These are phyloP conservation scores for Percina caprodes DNA, from an alignment of 2,113 vertebrate genomes.

Conservation along the genomic window DNA sequence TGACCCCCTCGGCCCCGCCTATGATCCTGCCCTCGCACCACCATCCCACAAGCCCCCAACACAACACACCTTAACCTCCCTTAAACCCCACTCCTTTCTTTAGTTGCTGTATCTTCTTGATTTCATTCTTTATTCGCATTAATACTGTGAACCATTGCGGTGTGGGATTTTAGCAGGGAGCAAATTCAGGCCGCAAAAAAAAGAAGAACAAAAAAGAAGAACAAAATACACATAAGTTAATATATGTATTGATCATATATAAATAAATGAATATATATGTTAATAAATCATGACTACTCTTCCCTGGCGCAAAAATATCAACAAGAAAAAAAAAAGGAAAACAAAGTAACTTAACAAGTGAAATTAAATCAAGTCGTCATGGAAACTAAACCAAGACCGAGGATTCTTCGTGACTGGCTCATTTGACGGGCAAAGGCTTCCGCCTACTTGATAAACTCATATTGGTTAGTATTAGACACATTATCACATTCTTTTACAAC, in stretches of 20 bases:
- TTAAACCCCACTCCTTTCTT: slow-evolving; percentile 69
- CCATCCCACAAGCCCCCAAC: slow-evolving; percentile 55
- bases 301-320: slow-evolving; percentile 73
- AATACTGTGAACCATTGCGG: slow-evolving; percentile 84
- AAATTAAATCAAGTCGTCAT: slow-evolving; percentile 75
- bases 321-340: slow-evolving; percentile 29
- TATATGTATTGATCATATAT: slow-evolving; percentile 85
- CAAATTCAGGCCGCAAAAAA: slow-evolving; percentile 73
- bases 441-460: slow-evolving; percentile 63
- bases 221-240: slow-evolving; percentile 72
- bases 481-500: slow-evolving; percentile 70
- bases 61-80: slow-evolving; percentile 44
- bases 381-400: slow-evolving; percentile 63
- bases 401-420: slow-evolving; percentile 63
- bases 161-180: slow-evolving; percentile 76
- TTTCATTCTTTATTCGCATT: slow-evolving; percentile 82
- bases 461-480: slow-evolving; percentile 65
- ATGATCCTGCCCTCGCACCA: slow-evolving; percentile 59
- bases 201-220: slow-evolving; percentile 45
- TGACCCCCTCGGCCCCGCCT: slow-evolving; percentile 54
- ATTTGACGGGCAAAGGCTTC: slow-evolving; percentile 30
- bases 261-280: slow-evolving; percentile 84
- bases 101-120: slow-evolving; percentile 79
- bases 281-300: slow-evolving; percentile 80
- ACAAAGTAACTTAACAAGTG: slow-evolving; percentile 44